Evolutionary conservation across 2,888 invertebrate species (phyloP), one percentile per base, ranked within the genome.

Genomic region (Rhaphigaster nebulosa): DNA sequence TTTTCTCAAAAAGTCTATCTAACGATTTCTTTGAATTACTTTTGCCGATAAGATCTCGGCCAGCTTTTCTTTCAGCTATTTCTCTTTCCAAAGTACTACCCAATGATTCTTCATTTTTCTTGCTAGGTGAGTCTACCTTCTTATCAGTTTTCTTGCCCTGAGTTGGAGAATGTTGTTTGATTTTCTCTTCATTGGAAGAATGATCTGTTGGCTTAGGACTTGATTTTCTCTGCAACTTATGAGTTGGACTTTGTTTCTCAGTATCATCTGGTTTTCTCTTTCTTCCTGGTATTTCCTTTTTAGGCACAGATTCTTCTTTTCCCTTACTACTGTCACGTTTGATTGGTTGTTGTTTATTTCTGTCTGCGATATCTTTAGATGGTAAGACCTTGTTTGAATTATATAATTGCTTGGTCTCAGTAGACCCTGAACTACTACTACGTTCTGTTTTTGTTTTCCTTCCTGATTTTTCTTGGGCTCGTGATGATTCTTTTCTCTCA

Each of bases 401-500:
- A 84, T 54, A 52, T 65, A 70, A n/a, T 84, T 60, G 90, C 20
- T 92, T 93, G 92, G 93, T 93, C 94, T 94, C 93, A 93, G 90
- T 60, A 38, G 87, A 29, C 95, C 96, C 94, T 65, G 89, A 70
- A 96, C 95, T 95, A 96, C 96, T 94, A 93, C 94, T 93, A 92
- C 91, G 91, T 92, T 91, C 92, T 91, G 91, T 89, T 90, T 92
- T 88, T 87, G 90, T 87, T 90, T 91, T 91, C 90, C 91, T 93
- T 92, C 92, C 93, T 91, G 92, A 92, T 92, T 92, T 93, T 92
- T 93, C 93, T 93, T 92, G 93, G 93, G 93, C 93, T 94, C 94
- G 94, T 93, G 94, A 93, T 94, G 95, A 94, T 96, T 97, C 96
- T 95, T 96, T 96, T 96, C 96, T 95, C 95, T 96, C 95, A 97